Evolutionary conservation across 2,888 invertebrate species (phyloP).

Genomic region (Drosophila demipolita): DNA sequence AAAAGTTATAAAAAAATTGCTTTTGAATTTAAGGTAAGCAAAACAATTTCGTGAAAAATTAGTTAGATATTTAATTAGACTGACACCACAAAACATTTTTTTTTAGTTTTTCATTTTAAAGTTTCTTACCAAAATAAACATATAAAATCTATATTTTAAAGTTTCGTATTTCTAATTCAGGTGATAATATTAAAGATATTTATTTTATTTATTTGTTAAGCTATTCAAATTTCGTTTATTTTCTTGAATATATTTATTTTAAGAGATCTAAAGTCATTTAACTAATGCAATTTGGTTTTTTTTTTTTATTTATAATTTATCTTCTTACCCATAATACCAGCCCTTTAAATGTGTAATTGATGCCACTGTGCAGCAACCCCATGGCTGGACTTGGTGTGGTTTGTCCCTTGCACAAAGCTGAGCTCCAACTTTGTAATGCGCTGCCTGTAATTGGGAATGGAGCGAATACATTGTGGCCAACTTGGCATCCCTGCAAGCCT

Average conservation of each 20-base stretch:
- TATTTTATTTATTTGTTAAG: not conserved
- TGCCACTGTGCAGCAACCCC: conserved; percentile 26
- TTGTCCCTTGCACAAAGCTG: conserved; percentile 13
- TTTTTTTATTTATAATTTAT: not conserved
- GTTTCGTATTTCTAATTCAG: not conserved
- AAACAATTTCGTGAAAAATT: not conserved
- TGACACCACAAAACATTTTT: too few species aligned
- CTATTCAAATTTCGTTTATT: not conserved
- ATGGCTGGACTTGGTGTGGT: not conserved
- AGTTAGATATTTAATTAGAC: too few species aligned
- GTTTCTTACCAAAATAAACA: too few species aligned
- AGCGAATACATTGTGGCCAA: conserved; percentile 42
- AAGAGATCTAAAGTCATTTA: not conserved
- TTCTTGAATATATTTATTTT: not conserved
- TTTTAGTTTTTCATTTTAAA: too few species aligned
- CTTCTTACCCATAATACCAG: not conserved
- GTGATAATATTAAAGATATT: accelerated
- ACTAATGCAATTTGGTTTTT: not conserved
- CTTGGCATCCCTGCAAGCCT: conserved; percentile 69
- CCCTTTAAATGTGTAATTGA: not conserved
- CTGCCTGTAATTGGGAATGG: conserved; percentile 20
- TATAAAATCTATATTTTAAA: not conserved
- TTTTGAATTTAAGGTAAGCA: not conserved
- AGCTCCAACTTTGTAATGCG: conserved; percentile 37
- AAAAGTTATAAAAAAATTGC: not conserved